A percentile compares a stretch with the other conserved stretches of the same genome.
These are phyloP conservation scores for Ormyrus nitidulus DNA, from an alignment of 2,888 invertebrate species.

Conservation along the genomic window DNA sequence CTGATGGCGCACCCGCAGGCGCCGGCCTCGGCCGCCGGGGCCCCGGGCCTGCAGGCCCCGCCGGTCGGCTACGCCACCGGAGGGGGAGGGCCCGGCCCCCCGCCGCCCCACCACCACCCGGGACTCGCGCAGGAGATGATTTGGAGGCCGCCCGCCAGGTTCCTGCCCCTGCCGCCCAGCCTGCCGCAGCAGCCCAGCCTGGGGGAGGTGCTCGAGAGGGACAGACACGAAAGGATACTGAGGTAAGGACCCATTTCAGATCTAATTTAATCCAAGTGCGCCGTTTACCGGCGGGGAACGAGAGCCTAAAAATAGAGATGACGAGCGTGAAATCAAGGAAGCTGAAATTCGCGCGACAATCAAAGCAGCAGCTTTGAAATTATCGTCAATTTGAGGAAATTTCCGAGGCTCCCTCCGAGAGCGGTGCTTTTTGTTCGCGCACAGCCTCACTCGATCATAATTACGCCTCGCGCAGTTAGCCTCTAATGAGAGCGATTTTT, in stretches of 20 bases:
- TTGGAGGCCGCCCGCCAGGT: constrained; percentile 74
- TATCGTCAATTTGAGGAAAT: too few relatives aligned
- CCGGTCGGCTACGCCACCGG: constrained; percentile 68
- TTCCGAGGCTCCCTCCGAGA: too few relatives aligned
- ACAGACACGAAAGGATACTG: constrained; percentile 82
- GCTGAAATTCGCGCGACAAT: too few relatives aligned
- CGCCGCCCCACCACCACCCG: constrained; percentile 68
- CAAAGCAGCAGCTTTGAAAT: too few relatives aligned
- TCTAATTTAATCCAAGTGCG: too few relatives aligned
- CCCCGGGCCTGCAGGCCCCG: constrained; percentile 62
- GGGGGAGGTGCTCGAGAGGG: constrained; percentile 79
- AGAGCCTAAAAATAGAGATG: too few relatives aligned
- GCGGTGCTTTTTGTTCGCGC: too few relatives aligned
- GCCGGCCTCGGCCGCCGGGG: constrained; percentile 64
- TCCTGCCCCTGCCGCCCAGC: constrained; percentile 77
- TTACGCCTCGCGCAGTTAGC: constrained; percentile 5
- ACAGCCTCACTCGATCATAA: constrained; percentile 2
- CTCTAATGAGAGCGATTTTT: constrained; percentile 37
- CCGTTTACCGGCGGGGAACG: too few relatives aligned
- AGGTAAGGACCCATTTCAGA: constrained; percentile 76
- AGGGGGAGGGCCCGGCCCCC: constrained; percentile 55
- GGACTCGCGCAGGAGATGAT: constrained; percentile 71
- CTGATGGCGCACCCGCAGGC: constrained; percentile 79
- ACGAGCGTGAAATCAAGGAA: too few relatives aligned
- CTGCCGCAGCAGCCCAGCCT: constrained; percentile 75